Percentiles rank a stretch among this genome's conserved stretches.
Evolutionary conservation across 2,113 vertebrate species (phyloP).

Genomic region (Gila orcuttii): DNA sequence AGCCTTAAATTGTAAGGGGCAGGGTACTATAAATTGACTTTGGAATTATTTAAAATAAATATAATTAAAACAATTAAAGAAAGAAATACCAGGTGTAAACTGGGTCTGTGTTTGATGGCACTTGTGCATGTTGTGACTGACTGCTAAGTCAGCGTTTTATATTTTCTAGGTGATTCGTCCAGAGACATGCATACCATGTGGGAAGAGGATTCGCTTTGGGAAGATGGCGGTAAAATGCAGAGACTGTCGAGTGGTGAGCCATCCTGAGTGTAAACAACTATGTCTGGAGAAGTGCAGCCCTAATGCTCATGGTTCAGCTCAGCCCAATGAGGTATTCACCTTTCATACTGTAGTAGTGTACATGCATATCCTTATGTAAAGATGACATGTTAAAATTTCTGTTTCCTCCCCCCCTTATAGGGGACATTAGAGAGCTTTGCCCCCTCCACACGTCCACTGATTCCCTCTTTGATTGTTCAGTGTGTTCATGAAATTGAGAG

Average conservation of each 20-base stretch:
- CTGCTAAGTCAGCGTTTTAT: not conserved
- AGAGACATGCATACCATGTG: slow-evolving; percentile 74
- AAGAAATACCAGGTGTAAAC: not conserved
- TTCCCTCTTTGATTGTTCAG: slow-evolving; percentile 78
- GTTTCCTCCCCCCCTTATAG: slow-evolving; percentile 60
- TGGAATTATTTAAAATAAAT: not conserved
- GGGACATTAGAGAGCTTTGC: slow-evolving; percentile 77
- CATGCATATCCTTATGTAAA: not conserved
- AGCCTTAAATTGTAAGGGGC: not conserved
- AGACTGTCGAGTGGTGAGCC: slow-evolving; percentile 76
- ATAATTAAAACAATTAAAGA: not conserved
- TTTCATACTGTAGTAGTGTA: not conserved
- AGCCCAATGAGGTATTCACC: slow-evolving; percentile 47
- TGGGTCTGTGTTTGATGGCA: not conserved
- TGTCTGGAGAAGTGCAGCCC: slow-evolving; percentile 61
- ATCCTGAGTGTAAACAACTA: slow-evolving; percentile 77
- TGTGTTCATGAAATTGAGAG: slow-evolving; percentile 86
- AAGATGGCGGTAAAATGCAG: slow-evolving; percentile 81
- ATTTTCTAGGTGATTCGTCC: slow-evolving; percentile 81
- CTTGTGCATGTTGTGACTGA: not conserved
- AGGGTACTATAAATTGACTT: not conserved
- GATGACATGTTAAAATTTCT: not conserved
- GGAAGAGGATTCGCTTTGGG: slow-evolving; percentile 83
- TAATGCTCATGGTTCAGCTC: not conserved
- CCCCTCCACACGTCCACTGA: slow-evolving; percentile 64